Evolutionary conservation across 2,113 vertebrate species (phyloP), one percentile per base, ranked within the genome.

Genomic region (Polypterus senegalus): DNA sequence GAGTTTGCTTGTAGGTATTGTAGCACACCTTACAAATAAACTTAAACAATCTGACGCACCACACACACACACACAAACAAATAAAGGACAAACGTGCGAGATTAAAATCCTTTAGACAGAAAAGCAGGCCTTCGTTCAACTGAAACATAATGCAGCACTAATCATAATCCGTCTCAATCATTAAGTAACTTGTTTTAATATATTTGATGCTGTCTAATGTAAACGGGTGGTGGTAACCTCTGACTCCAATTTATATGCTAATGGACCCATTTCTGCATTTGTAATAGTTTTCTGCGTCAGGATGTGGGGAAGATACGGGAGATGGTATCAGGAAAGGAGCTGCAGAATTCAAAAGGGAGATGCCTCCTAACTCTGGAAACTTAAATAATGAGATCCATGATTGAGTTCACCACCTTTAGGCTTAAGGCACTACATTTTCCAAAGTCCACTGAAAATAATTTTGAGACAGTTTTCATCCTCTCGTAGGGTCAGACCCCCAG

Each of bases 231-330:
- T 54, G 48, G 11, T 63, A 55, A 63, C 61, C 61, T 7, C 61
- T 63, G n/a, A 43, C 46, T 56, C 61, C 46, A 63, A 56, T 63
- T 63, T 63, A 63, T 57, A 63, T 63, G 61, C 53, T 57, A 63
- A 63, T 63, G 61, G 46, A 48, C 43, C 47, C 55, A 54, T 48
- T 63, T 9, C 54, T 63, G 43, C 54, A 48, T 48, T 48, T 9
- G 53, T 54, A 9, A 54, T 6, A 56, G 45, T 47, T 57, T 47
- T 7, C 54, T 8, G 51, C 51, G 4, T 10, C 51, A 47, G 61
- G 48, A 52, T 63, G 47, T 27, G 11, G 4, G 52, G 51, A 47
- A 47, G 53, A 27, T 27, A 27, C 27, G 27, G n/a, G 7, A 55
- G 46, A 56, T 48, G 45, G 27, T 53, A 11, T 52, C 6, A 11